Evolutionary conservation across 2,113 vertebrate species (phyloP).

Genomic region (Odocoileus virginianus): DNA sequence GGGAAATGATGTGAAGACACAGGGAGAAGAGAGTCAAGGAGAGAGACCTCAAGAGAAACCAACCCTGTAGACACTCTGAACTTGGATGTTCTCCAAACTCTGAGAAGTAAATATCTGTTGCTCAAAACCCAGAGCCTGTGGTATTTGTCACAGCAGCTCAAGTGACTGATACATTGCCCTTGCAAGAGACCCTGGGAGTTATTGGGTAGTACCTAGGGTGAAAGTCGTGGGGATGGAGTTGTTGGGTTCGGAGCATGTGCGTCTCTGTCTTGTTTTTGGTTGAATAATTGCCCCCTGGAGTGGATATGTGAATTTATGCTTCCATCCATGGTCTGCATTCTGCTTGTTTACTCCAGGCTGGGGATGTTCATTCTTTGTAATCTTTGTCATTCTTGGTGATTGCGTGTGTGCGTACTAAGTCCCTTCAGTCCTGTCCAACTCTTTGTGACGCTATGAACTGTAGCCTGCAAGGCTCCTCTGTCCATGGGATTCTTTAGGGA

Average conservation of each 20-base stretch:
- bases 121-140: background rate
- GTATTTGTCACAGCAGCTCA: background rate
- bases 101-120: background rate
- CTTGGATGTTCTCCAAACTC: background rate
- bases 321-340: background rate
- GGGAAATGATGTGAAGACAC: background rate
- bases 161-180: background rate
- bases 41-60: background rate
- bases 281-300: background rate
- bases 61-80: background rate
- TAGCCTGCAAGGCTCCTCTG: background rate
- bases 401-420: background rate
- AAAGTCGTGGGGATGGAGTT: background rate
- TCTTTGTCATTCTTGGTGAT: background rate
- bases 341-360: background rate
- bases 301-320: background rate
- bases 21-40: background rate
- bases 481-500: background rate
- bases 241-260: background rate
- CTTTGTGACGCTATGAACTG: background rate
- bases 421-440: background rate
- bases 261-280: background rate
- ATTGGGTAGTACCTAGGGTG: background rate
- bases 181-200: background rate
- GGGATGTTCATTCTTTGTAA: background rate